A percentile compares a stretch with the other conserved stretches of the same genome.
Conservation (phyloP, 2,888 invertebrate genomes). For the Cabera pusaria region DNA sequence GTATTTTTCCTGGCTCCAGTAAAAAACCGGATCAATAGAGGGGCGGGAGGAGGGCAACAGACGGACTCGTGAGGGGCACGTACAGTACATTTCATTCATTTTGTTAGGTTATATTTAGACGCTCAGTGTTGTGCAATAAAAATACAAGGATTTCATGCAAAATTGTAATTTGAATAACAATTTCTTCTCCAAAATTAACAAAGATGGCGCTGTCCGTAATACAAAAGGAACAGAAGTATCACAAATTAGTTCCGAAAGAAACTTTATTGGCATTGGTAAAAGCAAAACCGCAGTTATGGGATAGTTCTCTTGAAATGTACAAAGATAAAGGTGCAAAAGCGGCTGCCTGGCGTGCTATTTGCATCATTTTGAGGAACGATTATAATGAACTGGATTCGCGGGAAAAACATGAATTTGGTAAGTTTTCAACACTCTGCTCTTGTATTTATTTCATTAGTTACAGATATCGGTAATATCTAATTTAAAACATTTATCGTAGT, state of each 20-base stretch:
- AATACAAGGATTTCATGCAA: too few relatives aligned
- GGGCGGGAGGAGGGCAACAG: neutral
- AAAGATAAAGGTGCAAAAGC: conserved; percentile 19
- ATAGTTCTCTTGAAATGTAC: conserved; percentile 21
- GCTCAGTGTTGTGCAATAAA: neutral
- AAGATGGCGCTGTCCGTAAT: neutral
- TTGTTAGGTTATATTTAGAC: neutral
- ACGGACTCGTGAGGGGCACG: neutral
- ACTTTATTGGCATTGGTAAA: conserved; percentile 28
- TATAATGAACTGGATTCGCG: conserved; percentile 10
- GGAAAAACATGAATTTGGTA: conserved; percentile 13
- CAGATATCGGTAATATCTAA: too few relatives aligned
- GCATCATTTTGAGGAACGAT: conserved; percentile 8
- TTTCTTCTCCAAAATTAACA: too few relatives aligned
- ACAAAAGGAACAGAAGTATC: neutral
- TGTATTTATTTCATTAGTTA: too few relatives aligned
- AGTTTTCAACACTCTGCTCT: too few relatives aligned
- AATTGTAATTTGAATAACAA: too few relatives aligned
- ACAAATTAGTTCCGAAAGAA: neutral
- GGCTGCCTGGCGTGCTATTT: conserved; percentile 15
- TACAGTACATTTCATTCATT: too few relatives aligned
- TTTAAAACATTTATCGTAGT: too few relatives aligned
- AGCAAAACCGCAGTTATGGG: conserved; percentile 25
- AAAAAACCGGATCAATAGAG: conserved; percentile 3
- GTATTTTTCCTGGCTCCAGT: conserved; percentile 4